These are phyloP conservation scores for Darevskia nairensis DNA, from an alignment of 2,797 vertebrate species.

Conservation along the genomic window DNA sequence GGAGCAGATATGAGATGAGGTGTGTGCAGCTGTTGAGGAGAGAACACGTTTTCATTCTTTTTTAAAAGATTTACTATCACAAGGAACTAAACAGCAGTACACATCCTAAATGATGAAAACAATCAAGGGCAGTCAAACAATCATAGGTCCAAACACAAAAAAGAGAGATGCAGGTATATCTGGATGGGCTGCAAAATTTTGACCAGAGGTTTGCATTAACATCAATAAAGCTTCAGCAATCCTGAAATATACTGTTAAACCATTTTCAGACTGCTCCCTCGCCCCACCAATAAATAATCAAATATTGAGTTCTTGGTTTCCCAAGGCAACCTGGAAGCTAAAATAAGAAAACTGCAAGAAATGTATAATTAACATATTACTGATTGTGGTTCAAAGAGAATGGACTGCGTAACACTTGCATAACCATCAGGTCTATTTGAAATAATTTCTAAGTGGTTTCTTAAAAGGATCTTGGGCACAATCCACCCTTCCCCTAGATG, in stretches of 20 bases:
- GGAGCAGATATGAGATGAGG: background rate
- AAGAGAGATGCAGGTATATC: slow-evolving; percentile 1
- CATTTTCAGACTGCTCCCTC: background rate
- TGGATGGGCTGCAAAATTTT: slow-evolving; percentile 15
- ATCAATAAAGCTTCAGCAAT: background rate
- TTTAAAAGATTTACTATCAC: background rate
- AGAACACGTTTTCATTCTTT: background rate
- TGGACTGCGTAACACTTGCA: slow-evolving; percentile 28
- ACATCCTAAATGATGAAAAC: slow-evolving; percentile 13
- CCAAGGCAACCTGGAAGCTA: background rate
- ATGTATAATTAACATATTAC: slow-evolving; percentile 11
- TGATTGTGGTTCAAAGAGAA: slow-evolving; percentile 36
- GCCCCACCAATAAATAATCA: slow-evolving; percentile 9
- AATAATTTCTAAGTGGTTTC: slow-evolving; percentile 45
- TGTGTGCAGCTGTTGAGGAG: too few species aligned
- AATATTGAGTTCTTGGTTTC: slow-evolving; percentile 16
- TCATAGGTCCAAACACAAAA: background rate
- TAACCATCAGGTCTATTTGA: slow-evolving; percentile 17
- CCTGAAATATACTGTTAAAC: background rate
- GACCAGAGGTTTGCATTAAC: background rate
- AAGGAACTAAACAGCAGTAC: background rate
- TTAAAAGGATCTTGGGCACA: background rate
- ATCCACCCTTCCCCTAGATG: background rate
- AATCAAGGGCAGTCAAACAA: slow-evolving; percentile 8
- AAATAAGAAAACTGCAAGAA: slow-evolving; percentile 11